Evolutionary conservation across 2,113 vertebrate genomes (phyloP).

Genomic region (Octodon degus): DNA sequence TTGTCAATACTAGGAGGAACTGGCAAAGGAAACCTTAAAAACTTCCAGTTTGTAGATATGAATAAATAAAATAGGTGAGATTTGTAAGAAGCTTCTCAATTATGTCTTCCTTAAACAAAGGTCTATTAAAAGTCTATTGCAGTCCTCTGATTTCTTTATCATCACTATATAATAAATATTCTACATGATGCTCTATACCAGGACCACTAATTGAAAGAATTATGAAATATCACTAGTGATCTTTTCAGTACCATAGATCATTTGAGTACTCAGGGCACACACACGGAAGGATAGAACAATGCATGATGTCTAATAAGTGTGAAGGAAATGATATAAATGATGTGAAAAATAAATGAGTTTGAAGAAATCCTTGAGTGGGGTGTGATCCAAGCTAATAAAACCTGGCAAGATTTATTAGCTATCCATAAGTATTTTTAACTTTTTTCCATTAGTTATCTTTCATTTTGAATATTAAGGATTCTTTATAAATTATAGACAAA

Average conservation of each 20-base stretch:
- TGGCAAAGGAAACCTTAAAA: slow-evolving; percentile 26
- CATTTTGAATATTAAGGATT: neutral
- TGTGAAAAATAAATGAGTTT: neutral
- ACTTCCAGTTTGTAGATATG: neutral
- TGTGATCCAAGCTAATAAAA: neutral
- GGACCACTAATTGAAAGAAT: neutral
- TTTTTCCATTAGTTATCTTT: neutral
- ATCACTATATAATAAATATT: slow-evolving; percentile 1
- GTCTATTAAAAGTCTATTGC: neutral
- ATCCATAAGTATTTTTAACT: neutral
- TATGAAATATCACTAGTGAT: neutral
- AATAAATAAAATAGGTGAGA: neutral
- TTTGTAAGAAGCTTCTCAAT: neutral
- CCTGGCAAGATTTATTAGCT: neutral
- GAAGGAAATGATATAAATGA: neutral
- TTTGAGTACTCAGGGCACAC: neutral
- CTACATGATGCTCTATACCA: neutral
- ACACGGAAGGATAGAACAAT: neutral
- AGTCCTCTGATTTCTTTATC: slow-evolving; percentile 13
- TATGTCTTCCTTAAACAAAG: neutral
- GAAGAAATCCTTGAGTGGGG: neutral
- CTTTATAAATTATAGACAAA: neutral
- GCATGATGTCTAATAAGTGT: neutral
- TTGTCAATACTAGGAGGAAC: neutral
- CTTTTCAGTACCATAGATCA: neutral